phyloP scores from a whole-genome alignment of 2,113 vertebrate genomes.

The Perca schrenkii region DNA sequence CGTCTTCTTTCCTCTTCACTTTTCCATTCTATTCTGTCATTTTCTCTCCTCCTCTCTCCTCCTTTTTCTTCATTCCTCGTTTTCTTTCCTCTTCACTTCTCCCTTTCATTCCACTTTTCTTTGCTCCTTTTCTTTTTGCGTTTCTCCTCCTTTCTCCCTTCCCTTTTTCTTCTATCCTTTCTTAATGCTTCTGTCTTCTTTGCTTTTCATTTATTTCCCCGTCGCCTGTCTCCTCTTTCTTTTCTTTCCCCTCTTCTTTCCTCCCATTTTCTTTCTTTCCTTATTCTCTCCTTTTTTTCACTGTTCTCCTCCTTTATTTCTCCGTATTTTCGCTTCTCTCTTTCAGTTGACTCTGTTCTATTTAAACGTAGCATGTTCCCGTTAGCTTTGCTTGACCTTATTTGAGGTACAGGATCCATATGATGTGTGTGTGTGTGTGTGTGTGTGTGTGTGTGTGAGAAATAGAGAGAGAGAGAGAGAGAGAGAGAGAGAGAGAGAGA shows the following conservation, averaged over 20 bases:
- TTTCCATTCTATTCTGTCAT: too few species aligned
- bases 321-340: not conserved
- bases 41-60: not conserved
- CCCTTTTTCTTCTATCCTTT: not conserved
- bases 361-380: constrained; percentile 51
- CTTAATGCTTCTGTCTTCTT: not conserved
- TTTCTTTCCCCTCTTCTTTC: too few species aligned
- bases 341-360: constrained; percentile 10
- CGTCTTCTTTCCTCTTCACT: too few species aligned
- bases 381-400: constrained; percentile 72
- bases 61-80: not conserved
- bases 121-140: too few species aligned
- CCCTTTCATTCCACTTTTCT: not conserved
- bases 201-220: not conserved
- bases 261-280: not conserved
- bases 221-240: too few species aligned
- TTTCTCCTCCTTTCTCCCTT: too few species aligned
- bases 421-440: constrained; percentile 20
- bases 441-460: too few species aligned
- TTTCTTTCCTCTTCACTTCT: not conserved
- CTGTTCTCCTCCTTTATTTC: not conserved
- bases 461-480: not conserved
- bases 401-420: constrained; percentile 49
- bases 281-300: not conserved
- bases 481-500: not conserved